Evolutionary conservation across 2,888 invertebrate genomes (phyloP).

Genomic region (Heliconius cydno): DNA sequence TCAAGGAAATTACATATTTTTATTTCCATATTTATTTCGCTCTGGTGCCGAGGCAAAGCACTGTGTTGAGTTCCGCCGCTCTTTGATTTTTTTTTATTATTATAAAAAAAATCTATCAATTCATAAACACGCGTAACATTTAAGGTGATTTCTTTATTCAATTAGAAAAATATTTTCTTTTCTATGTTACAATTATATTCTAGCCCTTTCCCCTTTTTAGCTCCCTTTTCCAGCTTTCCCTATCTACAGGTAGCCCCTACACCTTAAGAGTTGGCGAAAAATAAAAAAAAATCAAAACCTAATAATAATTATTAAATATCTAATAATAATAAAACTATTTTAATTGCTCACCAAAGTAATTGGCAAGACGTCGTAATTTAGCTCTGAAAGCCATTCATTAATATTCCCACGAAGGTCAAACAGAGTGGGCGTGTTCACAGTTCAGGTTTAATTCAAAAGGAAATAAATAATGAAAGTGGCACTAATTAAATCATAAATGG

Average conservation of each 20-base stretch:
- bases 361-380: conserved; percentile 5
- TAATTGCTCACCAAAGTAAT: conserved; percentile 9
- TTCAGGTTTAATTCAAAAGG: conserved; percentile 30
- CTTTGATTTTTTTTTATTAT: not conserved
- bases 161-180: not conserved
- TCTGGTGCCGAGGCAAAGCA: too few species aligned
- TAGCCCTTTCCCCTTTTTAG: too few species aligned
- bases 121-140: not conserved
- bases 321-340: not conserved
- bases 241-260: too few species aligned
- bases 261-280: too few species aligned
- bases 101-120: not conserved
- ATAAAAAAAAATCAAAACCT: not conserved
- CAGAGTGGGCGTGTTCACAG: conserved; percentile 30
- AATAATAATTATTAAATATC: not conserved
- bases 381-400: conserved; percentile 19
- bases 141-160: not conserved
- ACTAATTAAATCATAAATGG: conserved; percentile 46
- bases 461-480: conserved; percentile 39
- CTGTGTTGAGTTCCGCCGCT: too few species aligned
- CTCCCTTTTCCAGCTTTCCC: too few species aligned
- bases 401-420: conserved; percentile 35
- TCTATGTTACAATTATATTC: not conserved
- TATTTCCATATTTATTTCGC: too few species aligned
- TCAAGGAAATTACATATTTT: too few species aligned